Conservation (phyloP, 2,888 invertebrate genomes). For the Ormyrus labotus region DNA sequence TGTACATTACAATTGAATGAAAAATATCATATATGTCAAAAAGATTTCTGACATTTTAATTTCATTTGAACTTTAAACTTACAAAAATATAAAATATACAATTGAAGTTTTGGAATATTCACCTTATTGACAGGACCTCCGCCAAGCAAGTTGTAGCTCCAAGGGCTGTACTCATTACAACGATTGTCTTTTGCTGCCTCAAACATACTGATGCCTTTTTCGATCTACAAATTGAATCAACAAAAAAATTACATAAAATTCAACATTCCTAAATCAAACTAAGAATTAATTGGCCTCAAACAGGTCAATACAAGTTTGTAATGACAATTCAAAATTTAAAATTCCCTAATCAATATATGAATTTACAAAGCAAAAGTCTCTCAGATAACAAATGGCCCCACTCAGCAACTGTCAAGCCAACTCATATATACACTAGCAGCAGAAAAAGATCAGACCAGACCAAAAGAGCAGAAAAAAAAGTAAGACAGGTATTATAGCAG, state of each 20-base stretch:
- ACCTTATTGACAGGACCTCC: slow-evolving; percentile 65
- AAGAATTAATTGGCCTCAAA: slow-evolving; percentile 15
- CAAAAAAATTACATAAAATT: slow-evolving; percentile 1
- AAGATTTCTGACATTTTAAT: too few species aligned
- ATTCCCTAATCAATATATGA: slow-evolving; percentile 14
- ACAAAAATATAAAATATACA: too few species aligned
- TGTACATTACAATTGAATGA: too few species aligned
- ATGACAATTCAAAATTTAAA: slow-evolving; percentile 18
- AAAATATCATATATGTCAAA: too few species aligned
- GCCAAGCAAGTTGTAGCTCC: slow-evolving; percentile 69
- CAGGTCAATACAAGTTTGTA: slow-evolving; percentile 16
- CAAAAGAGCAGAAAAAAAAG: neutral
- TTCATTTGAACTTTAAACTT: too few species aligned
- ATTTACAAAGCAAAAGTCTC: neutral
- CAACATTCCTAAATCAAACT: neutral
- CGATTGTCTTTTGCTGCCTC: slow-evolving; percentile 69
- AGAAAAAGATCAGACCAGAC: neutral
- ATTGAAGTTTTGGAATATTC: slow-evolving; percentile 28
- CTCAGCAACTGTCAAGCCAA: too few species aligned
- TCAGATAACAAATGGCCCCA: neutral
- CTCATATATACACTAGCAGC: too few species aligned
- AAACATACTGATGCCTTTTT: slow-evolving; percentile 70
- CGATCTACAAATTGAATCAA: slow-evolving; percentile 59
- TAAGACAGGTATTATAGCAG: neutral
- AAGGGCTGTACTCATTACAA: slow-evolving; percentile 69